These are phyloP conservation scores for Selenia dentaria DNA, from an alignment of 2,888 invertebrate genomes.

Conservation along the genomic window DNA sequence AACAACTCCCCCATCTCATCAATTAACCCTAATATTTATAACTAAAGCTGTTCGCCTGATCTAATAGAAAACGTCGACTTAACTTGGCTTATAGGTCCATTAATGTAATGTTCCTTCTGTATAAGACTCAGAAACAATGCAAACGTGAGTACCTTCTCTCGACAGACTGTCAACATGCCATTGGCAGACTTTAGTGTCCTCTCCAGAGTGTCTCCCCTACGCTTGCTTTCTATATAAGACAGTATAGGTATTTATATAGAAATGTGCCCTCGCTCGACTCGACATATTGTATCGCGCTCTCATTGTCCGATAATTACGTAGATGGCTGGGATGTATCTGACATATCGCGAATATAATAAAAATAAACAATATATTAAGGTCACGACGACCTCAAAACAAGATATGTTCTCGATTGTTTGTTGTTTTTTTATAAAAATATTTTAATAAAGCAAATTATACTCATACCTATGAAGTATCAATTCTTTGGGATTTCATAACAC, in stretches of 20 bases:
- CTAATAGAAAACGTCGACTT: no score
- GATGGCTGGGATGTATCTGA: conserved; percentile 10
- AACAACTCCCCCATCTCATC: no score
- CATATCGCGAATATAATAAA: conserved; percentile 16
- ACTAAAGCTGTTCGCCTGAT: no score
- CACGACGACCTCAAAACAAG: conserved; percentile 18
- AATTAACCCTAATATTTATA: no score
- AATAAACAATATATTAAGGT: conserved; percentile 14
- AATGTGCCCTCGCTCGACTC: conserved; percentile 11
- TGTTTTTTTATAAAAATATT: conserved; percentile 11
- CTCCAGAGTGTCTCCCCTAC: conserved; percentile 11
- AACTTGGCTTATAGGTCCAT: no score
- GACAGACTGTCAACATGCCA: conserved; percentile 26
- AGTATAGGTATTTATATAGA: conserved; percentile 27
- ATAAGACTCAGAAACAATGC: conserved; percentile 11
- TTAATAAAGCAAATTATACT: background rate
- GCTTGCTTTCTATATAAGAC: background rate
- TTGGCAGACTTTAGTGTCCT: conserved; percentile 26
- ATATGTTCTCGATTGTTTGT: conserved; percentile 15
- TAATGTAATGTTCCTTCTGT: conserved; percentile 27
- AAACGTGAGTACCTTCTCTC: conserved; percentile 6
- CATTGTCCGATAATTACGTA: conserved; percentile 17
- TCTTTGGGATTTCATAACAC: background rate
- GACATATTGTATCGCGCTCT: conserved; percentile 9
- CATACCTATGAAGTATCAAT: background rate